These are phyloP conservation scores for Temnothorax longispinosus DNA, from an alignment of 1,140 invertebrate genomes.

Conservation along the genomic window DNA sequence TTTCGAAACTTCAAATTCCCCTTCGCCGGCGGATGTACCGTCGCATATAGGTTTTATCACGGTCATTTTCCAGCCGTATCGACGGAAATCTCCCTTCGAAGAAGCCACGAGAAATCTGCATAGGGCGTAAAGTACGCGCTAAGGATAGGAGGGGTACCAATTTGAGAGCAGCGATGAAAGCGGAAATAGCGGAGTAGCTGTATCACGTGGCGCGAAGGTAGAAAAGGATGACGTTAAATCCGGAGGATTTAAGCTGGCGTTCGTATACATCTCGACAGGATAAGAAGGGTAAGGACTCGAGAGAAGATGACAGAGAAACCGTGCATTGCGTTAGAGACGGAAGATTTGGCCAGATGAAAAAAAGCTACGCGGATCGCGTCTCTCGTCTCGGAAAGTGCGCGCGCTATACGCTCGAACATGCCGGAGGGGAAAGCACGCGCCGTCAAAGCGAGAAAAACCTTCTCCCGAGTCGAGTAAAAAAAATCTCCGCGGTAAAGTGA, in stretches of 20 bases:
- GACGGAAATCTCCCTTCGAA: neutral
- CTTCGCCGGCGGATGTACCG: neutral
- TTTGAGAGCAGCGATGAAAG: conserved; percentile 20
- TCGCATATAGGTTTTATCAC: neutral
- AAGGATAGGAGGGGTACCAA: neutral
- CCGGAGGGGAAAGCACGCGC: neutral
- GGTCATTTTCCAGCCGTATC: conserved; percentile 10
- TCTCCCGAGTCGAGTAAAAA: conserved; percentile 10
- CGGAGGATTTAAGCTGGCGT: conserved; percentile 26
- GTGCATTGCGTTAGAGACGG: conserved; percentile 7
- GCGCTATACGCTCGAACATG: neutral
- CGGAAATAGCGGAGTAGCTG: neutral
- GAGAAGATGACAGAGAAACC: conserved; percentile 45
- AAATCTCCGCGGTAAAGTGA: neutral
- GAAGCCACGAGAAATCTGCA: conserved; percentile 1
- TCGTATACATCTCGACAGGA: conserved; percentile 36
- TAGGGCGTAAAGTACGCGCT: conserved; percentile 7
- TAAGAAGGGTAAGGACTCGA: conserved; percentile 16
- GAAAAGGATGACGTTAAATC: neutral
- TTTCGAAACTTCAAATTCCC: neutral
- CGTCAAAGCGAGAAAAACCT: conserved; percentile 23
- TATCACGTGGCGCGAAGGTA: neutral
- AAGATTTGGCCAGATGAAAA: conserved; percentile 14
- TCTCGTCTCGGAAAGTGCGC: neutral
- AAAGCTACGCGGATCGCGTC: neutral